phyloP scores from a whole-genome alignment of 2,888 invertebrate species.

The Amblyjoppa fuscipennis region DNA sequence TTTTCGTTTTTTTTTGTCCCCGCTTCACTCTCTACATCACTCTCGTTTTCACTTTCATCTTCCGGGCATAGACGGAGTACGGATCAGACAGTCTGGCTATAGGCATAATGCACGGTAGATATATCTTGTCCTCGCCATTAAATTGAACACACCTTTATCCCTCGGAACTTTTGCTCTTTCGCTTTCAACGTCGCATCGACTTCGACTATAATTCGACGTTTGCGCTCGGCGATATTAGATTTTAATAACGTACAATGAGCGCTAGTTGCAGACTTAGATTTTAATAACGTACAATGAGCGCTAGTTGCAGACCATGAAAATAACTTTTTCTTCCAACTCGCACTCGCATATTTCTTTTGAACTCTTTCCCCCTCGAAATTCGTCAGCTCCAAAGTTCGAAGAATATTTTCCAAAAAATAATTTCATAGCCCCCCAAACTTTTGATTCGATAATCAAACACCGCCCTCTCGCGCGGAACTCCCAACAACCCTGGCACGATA shows the following conservation, averaged over 20 bases:
- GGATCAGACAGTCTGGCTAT: slow-evolving; percentile 48
- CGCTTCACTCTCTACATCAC: slow-evolving; percentile 49
- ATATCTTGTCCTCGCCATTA: slow-evolving; percentile 33
- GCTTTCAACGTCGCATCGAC: slow-evolving; percentile 46
- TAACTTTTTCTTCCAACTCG: slow-evolving; percentile 49
- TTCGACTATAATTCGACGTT: slow-evolving; percentile 35
- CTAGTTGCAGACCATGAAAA: slow-evolving; percentile 54
- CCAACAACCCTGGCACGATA: no score
- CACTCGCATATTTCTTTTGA: slow-evolving; percentile 20
- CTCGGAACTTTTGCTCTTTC: slow-evolving; percentile 36
- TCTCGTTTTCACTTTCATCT: slow-evolving; percentile 67
- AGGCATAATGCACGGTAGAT: slow-evolving; percentile 21
- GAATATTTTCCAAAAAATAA: no score
- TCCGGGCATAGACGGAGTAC: slow-evolving; percentile 38
- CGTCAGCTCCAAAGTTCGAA: no score
- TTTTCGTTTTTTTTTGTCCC: slow-evolving; percentile 12
- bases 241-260: slow-evolving; percentile 24
- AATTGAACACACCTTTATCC: slow-evolving; percentile 46
- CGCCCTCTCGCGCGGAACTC: not conserved
- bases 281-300: slow-evolving; percentile 25
- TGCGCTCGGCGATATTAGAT: not conserved
- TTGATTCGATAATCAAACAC: no score
- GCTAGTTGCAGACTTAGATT: slow-evolving; percentile 43
- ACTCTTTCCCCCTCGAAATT: no score
- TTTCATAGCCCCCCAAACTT: no score